A percentile compares a stretch with the other conserved stretches of the same genome.
Evolutionary conservation across 2,888 invertebrate species (phyloP).

Genomic region (Charanyca ferruginea): DNA sequence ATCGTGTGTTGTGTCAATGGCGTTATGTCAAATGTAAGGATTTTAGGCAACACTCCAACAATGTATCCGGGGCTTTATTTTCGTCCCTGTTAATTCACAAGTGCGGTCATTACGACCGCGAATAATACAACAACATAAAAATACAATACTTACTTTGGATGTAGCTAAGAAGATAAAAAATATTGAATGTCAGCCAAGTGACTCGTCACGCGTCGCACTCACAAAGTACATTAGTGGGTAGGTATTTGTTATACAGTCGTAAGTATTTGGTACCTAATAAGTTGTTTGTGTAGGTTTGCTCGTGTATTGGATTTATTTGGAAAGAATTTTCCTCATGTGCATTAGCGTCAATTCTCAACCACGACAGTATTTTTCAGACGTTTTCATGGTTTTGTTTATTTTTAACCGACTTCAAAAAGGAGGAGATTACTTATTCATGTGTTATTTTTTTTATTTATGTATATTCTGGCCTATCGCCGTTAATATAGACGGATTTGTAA

Average conservation of each 20-base stretch:
- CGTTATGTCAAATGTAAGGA: no score
- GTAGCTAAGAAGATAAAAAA: constrained; percentile 57
- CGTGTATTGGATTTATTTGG: constrained; percentile 4
- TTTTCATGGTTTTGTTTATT: neutral
- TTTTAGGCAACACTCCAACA: no score
- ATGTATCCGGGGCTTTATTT: no score
- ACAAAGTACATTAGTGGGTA: constrained; percentile 33
- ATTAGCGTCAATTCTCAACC: no score
- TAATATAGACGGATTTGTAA: no score
- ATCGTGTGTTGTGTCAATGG: no score
- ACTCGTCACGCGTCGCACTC: constrained; percentile 48
- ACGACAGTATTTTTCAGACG: no score
- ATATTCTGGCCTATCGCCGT: no score
- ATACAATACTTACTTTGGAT: constrained; percentile 51
- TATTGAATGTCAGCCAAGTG: constrained; percentile 69
- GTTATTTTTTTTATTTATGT: no score
- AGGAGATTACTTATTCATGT: no score
- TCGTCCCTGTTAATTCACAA: constrained; percentile 27
- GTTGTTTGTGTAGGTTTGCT: constrained; percentile 13
- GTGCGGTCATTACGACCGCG: constrained; percentile 38
- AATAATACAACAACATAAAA: constrained; percentile 34
- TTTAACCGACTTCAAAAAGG: no score
- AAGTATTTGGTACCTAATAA: constrained; percentile 1
- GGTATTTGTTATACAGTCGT: constrained; percentile 3
- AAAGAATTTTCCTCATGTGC: neutral